A percentile compares a stretch with the other conserved stretches of the same genome.
Evolutionary conservation across 2,113 vertebrate species (phyloP).

Genomic region (Seriola dumerili): DNA sequence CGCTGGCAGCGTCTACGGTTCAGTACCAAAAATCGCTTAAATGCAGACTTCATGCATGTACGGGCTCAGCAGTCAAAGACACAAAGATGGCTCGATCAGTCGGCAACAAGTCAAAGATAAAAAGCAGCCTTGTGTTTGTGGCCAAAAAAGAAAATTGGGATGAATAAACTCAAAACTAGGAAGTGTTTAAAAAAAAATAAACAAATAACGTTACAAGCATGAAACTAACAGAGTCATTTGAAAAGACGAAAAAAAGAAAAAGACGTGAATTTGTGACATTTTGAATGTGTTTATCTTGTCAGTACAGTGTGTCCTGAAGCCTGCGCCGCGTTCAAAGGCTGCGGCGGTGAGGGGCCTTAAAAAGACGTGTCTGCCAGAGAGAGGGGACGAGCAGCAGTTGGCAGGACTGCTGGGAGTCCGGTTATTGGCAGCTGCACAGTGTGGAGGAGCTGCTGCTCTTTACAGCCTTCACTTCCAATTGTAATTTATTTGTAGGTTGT

Average conservation of each 20-base stretch:
- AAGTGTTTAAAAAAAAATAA: not conserved
- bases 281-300: slow-evolving; percentile 60
- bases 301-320: slow-evolving; percentile 50
- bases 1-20: slow-evolving; percentile 66
- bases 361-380: slow-evolving; percentile 53
- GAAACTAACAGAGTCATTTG: slow-evolving; percentile 35
- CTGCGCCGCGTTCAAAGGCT: slow-evolving; percentile 28
- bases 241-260: slow-evolving; percentile 31
- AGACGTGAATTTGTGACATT: slow-evolving; percentile 41
- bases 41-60: slow-evolving; percentile 57
- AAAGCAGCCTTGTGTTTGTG: slow-evolving; percentile 38
- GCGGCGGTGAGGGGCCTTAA: slow-evolving; percentile 31
- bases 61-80: slow-evolving; percentile 65
- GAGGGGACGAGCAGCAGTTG: slow-evolving; percentile 56
- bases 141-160: not conserved
- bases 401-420: slow-evolving; percentile 59
- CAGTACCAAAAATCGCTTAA: slow-evolving; percentile 59
- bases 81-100: slow-evolving; percentile 65
- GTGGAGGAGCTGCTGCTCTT: slow-evolving; percentile 53
- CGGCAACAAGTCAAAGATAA: slow-evolving; percentile 46
- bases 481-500: slow-evolving; percentile 55
- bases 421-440: slow-evolving; percentile 58
- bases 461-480: slow-evolving; percentile 54
- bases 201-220: slow-evolving; percentile 25
- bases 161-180: slow-evolving; percentile 15